Conservation (phyloP, 2,113 vertebrate genomes). For the Panthera tigris region DNA sequence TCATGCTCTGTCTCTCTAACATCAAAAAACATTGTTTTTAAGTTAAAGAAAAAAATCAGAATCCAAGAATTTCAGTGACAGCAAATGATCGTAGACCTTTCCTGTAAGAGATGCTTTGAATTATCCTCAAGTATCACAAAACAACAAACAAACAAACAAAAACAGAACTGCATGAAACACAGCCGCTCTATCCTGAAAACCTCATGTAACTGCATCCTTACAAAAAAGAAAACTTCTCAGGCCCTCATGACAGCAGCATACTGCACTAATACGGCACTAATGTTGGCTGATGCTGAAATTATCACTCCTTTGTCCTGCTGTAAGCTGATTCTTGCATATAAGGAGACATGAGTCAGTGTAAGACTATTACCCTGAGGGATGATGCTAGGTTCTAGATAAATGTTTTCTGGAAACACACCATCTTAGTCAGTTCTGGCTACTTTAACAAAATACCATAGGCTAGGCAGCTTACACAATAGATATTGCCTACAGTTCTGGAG, state of each 20-base stretch:
- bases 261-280: not conserved
- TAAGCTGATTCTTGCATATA: not conserved
- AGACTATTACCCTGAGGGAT: not conserved
- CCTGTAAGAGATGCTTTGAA: not conserved
- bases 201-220: not conserved
- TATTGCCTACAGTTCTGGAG: not conserved
- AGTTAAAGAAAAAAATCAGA: not conserved
- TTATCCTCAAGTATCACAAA: not conserved
- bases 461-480: not conserved
- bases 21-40: too few relatives aligned
- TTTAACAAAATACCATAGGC: not conserved
- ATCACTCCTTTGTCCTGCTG: not conserved
- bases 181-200: not conserved
- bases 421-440: not conserved
- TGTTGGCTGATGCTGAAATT: not conserved
- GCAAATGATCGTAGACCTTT: not conserved
- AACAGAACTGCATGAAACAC: not conserved
- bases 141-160: not conserved
- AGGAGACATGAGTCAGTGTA: not conserved
- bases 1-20: too few relatives aligned
- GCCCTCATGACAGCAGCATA: not conserved
- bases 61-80: not conserved
- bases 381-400: not conserved
- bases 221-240: not conserved
- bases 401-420: not conserved